Percentiles rank a stretch among this genome's conserved stretches.
Evolutionary conservation across 2,888 invertebrate genomes (phyloP).

Genomic region (Holacanthella duospinosa): DNA sequence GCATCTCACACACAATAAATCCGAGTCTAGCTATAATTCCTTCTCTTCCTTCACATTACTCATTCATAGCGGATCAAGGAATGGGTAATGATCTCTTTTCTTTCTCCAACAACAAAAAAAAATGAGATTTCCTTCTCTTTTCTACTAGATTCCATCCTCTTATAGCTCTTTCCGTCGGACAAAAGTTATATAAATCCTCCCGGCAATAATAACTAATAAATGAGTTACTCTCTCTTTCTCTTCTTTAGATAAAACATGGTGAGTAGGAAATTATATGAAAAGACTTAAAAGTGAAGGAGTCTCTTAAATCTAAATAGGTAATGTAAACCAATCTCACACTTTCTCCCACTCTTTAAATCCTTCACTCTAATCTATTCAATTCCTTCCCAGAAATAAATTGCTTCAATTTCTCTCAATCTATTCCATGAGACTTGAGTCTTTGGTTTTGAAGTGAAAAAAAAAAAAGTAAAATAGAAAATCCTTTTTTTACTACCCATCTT

Average conservation of each 20-base stretch:
- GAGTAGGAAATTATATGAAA: no score
- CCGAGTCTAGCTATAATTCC: constrained; percentile 33
- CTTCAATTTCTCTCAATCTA: constrained; percentile 36
- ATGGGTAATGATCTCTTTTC: constrained; percentile 36
- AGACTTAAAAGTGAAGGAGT: no score
- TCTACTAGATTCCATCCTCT: background rate
- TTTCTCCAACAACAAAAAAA: constrained; percentile 1
- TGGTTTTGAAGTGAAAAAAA: background rate
- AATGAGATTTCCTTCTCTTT: background rate
- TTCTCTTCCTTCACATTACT: constrained; percentile 27
- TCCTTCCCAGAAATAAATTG: constrained; percentile 37
- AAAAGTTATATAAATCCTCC: constrained; percentile 34
- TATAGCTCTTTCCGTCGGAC: background rate
- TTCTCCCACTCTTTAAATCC: background rate
- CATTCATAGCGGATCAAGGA: constrained; percentile 36
- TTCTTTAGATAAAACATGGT: no score
- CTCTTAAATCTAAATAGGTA: no score
- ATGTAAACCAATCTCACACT: no score
- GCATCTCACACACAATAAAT: constrained; percentile 38
- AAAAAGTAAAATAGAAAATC: background rate
- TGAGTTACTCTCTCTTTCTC: no score
- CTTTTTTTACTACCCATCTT: background rate
- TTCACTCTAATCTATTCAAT: constrained; percentile 37
- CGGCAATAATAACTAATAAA: constrained; percentile 38
- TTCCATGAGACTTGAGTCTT: constrained; percentile 4